Percentiles rank a stretch among this genome's conserved stretches.
Conservation (phyloP, 2,888 invertebrate genomes). For the Tridacna gigas region DNA sequence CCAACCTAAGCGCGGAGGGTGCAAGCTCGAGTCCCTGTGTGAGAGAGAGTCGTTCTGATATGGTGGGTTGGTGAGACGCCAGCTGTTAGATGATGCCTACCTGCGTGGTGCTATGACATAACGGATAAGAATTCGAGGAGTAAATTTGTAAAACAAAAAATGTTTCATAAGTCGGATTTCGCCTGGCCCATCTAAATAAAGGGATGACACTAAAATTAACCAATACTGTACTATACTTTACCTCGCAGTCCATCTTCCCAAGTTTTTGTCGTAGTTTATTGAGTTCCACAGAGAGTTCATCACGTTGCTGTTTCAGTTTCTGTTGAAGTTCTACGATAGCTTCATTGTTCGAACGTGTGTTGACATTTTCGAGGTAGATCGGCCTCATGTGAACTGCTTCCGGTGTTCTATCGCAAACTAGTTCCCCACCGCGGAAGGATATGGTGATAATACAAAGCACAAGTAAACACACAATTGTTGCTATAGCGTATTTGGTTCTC, state of each 20-base stretch:
- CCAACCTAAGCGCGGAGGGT: no score
- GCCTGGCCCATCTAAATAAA: no score
- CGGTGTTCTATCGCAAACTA: constrained; percentile 14
- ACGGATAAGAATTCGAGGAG: no score
- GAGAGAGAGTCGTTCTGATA: no score
- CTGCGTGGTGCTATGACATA: no score
- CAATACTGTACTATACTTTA: constrained; percentile 1
- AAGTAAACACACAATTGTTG: not conserved
- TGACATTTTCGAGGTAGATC: constrained; percentile 34
- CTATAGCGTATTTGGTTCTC: constrained; percentile 3
- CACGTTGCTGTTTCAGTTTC: constrained; percentile 46
- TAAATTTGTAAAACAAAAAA: no score
- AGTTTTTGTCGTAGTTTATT: constrained; percentile 48
- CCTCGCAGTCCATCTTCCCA: constrained; percentile 59
- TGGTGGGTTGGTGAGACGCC: no score
- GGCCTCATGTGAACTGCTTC: constrained; percentile 44
- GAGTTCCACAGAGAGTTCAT: constrained; percentile 50
- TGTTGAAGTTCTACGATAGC: constrained; percentile 26
- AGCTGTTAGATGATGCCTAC: no score
- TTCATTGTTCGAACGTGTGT: constrained; percentile 7
- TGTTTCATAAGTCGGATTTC: no score
- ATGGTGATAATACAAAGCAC: constrained; percentile 10
- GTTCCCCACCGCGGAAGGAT: not conserved
- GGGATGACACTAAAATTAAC: no score
- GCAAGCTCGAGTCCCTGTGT: no score